phyloP scores from a whole-genome alignment of 2,113 vertebrate species.

The Romanogobio albipinnatus region DNA sequence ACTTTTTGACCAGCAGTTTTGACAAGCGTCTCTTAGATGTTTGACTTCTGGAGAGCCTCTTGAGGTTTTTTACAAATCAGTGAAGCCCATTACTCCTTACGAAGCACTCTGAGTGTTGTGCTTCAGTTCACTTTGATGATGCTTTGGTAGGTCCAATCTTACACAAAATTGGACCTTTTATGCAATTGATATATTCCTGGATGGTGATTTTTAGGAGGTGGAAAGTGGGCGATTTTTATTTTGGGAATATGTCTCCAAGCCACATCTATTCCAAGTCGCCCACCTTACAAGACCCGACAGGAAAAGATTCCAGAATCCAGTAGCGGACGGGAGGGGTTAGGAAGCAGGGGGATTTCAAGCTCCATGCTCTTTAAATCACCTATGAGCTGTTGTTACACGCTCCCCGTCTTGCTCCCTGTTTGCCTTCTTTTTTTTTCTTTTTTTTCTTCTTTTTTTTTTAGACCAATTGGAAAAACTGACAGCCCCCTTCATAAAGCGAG shows the following conservation, averaged over 20 bases:
- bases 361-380: conserved; percentile 43
- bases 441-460: background rate
- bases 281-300: conserved; percentile 50
- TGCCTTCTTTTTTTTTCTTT: background rate
- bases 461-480: conserved; percentile 20
- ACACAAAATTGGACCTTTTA: conserved; percentile 13
- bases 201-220: background rate
- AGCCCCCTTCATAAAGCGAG: conserved; percentile 40
- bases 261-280: conserved; percentile 5
- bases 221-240: conserved; percentile 16
- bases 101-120: conserved; percentile 10
- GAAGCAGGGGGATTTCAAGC: conserved; percentile 19
- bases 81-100: conserved; percentile 26
- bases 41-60: conserved; percentile 13
- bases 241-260: conserved; percentile 30
- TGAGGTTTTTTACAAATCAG: conserved; percentile 13
- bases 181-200: background rate
- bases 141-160: background rate
- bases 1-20: conserved; percentile 31
- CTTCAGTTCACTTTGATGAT: conserved; percentile 36
- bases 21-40: background rate
- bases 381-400: conserved; percentile 49
- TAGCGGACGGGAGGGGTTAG: conserved; percentile 21
- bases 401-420: conserved; percentile 25
- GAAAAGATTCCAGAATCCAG: conserved; percentile 43